Evolutionary conservation across 2,797 vertebrate genomes (phyloP).

Genomic region (Arrhamphus sclerolepis): DNA sequence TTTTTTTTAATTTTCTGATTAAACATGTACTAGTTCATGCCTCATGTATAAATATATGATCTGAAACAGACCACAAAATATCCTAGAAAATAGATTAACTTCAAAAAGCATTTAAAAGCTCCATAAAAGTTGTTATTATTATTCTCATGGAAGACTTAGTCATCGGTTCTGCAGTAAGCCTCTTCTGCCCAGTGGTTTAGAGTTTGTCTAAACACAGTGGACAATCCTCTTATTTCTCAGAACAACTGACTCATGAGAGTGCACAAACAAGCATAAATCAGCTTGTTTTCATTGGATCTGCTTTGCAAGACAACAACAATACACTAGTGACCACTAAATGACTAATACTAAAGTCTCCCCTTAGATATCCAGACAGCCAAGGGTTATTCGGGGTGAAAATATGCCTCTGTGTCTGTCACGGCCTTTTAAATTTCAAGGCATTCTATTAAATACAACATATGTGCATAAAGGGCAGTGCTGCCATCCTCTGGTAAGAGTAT

Average conservation of each 20-base stretch:
- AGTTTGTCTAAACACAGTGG: slow-evolving; percentile 28
- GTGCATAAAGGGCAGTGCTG: slow-evolving; percentile 63
- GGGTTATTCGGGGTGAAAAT: slow-evolving; percentile 15
- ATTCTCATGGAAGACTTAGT: slow-evolving; percentile 6
- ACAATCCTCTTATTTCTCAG: slow-evolving; percentile 23
- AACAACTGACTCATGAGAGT: slow-evolving; percentile 36
- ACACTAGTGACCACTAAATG: slow-evolving; percentile 17
- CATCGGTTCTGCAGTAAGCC: slow-evolving; percentile 11
- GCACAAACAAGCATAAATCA: slow-evolving; percentile 17
- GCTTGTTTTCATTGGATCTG: slow-evolving; percentile 37
- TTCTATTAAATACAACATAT: neutral
- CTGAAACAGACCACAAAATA: neutral
- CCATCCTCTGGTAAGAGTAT: slow-evolving; percentile 72
- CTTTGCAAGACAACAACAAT: slow-evolving; percentile 28
- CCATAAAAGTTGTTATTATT: slow-evolving; percentile 8
- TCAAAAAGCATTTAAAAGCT: neutral
- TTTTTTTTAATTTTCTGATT: slow-evolving; percentile 30
- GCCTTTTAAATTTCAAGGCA: neutral
- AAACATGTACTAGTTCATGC: neutral
- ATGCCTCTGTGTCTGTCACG: neutral
- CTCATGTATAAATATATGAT: neutral
- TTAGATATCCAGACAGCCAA: slow-evolving; percentile 2
- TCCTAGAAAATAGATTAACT: too few relatives aligned
- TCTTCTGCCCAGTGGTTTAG: slow-evolving; percentile 13
- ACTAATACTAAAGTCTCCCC: slow-evolving; percentile 4